Evolutionary conservation across 2,888 invertebrate species (phyloP).

Genomic region (Caenorhabditis drosophilae): DNA sequence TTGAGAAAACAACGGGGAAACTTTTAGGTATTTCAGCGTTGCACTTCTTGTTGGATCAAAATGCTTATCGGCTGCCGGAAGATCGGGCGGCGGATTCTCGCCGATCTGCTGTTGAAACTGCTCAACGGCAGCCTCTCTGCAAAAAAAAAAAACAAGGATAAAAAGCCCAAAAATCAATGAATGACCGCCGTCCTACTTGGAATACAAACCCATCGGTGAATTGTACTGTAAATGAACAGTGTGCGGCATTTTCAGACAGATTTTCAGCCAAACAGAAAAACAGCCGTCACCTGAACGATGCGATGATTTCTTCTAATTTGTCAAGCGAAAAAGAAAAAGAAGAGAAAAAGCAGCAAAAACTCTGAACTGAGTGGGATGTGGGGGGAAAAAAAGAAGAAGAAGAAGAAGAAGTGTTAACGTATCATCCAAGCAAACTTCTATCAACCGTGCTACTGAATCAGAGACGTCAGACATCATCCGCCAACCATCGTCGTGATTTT

Average conservation of each 20-base stretch:
- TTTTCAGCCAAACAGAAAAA: no score
- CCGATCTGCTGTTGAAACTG: slow-evolving; percentile 54
- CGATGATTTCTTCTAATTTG: no score
- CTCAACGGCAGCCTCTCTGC: slow-evolving; percentile 53
- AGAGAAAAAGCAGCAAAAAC: slow-evolving; percentile 2
- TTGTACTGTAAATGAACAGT: slow-evolving; percentile 63
- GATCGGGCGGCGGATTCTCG: slow-evolving; percentile 32
- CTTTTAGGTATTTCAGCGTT: slow-evolving; percentile 49
- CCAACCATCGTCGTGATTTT: no score
- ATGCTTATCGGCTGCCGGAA: slow-evolving; percentile 52
- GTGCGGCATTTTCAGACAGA: slow-evolving; percentile 40
- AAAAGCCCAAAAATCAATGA: not conserved
- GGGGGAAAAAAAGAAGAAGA: not conserved
- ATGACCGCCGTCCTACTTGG: slow-evolving; percentile 39
- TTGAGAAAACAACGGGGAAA: not conserved
- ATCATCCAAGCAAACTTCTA: no score
- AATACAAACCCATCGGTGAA: slow-evolving; percentile 59
- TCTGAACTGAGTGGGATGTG: not conserved
- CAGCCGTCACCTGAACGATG: no score
- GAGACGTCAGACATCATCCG: no score
- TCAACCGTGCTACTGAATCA: no score
- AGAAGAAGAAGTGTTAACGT: slow-evolving; percentile 30
- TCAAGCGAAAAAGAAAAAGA: slow-evolving; percentile 6
- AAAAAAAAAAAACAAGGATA: slow-evolving; percentile 3
- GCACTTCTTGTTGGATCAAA: slow-evolving; percentile 55